Conservation (phyloP, 2,113 vertebrate genomes). For the Mastomys natalensis region DNA sequence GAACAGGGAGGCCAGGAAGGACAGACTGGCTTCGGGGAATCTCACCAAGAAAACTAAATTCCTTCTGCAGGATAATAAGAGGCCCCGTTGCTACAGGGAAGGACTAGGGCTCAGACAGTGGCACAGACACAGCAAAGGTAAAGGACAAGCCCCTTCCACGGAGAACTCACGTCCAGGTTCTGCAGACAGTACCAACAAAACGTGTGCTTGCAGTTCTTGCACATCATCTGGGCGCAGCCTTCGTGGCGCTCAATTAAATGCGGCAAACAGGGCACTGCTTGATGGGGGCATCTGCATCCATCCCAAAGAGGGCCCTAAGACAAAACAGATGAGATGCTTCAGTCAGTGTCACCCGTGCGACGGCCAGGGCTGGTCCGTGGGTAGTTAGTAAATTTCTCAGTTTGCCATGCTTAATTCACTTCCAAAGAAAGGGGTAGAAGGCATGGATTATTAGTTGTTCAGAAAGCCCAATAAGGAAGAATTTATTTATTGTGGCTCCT, state of each 20-base stretch:
- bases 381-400: too few relatives aligned
- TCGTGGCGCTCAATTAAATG: slow-evolving; percentile 97
- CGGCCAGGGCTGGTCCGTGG: neutral
- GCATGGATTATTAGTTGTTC: neutral
- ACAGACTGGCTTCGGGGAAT: neutral
- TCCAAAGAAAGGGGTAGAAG: neutral
- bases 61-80: neutral
- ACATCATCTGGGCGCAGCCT: slow-evolving; percentile 99
- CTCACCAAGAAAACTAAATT: neutral
- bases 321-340: neutral
- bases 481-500: slow-evolving; percentile 38
- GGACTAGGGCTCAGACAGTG: neutral
- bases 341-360: neutral
- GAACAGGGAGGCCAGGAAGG: neutral
- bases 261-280: slow-evolving; percentile 96
- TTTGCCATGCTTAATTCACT: slow-evolving; percentile 1
- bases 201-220: slow-evolving; percentile 98
- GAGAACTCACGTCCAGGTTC: slow-evolving; percentile 94
- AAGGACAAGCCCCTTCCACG: rapidly evolving
- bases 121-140: rapidly evolving
- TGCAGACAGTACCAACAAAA: slow-evolving; percentile 99
- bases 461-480: slow-evolving; percentile 17
- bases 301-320: slow-evolving; percentile 85
- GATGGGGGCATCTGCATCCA: slow-evolving; percentile 89
- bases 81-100: neutral